Evolutionary conservation across 2,797 vertebrate genomes (phyloP).

Genomic region (Pagetopsis macropterus): DNA sequence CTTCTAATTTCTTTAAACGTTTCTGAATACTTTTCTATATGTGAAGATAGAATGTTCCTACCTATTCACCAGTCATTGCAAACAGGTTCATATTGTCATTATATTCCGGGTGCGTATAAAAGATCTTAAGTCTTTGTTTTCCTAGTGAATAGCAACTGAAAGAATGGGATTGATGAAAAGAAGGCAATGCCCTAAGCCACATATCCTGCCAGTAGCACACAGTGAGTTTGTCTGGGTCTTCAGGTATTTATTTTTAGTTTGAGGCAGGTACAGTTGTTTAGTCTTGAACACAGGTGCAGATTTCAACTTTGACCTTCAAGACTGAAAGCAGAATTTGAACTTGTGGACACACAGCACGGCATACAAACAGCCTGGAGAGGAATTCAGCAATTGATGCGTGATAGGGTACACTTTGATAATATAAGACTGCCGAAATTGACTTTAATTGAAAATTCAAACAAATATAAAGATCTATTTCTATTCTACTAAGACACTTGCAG

Average conservation of each 20-base stretch:
- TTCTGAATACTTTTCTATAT: conserved; percentile 3
- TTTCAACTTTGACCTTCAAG: conserved; percentile 78
- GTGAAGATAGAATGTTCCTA: background rate
- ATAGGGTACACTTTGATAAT: conserved; percentile 10
- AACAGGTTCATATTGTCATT: background rate
- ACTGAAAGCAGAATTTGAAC: conserved; percentile 54
- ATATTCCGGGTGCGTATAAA: conserved; percentile 3
- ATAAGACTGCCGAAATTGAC: background rate
- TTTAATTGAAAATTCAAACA: background rate
- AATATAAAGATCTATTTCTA: background rate
- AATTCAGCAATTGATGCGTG: conserved; percentile 27
- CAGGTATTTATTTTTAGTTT: conserved; percentile 64
- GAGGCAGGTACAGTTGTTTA: conserved; percentile 80
- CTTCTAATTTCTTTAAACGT: conserved; percentile 14
- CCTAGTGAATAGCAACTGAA: conserved; percentile 3
- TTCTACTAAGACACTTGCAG: background rate
- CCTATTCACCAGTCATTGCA: background rate
- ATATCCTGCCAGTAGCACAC: conserved; percentile 19
- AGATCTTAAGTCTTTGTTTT: conserved; percentile 15
- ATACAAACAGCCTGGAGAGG: conserved; percentile 18
- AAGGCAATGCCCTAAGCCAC: conserved; percentile 6
- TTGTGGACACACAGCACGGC: conserved; percentile 11
- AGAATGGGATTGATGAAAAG: conserved; percentile 5
- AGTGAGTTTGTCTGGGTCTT: conserved; percentile 25
- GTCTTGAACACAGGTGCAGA: conserved; percentile 83